These are phyloP conservation scores for Scortum barcoo DNA, from an alignment of 2,113 vertebrate genomes.

Conservation along the genomic window DNA sequence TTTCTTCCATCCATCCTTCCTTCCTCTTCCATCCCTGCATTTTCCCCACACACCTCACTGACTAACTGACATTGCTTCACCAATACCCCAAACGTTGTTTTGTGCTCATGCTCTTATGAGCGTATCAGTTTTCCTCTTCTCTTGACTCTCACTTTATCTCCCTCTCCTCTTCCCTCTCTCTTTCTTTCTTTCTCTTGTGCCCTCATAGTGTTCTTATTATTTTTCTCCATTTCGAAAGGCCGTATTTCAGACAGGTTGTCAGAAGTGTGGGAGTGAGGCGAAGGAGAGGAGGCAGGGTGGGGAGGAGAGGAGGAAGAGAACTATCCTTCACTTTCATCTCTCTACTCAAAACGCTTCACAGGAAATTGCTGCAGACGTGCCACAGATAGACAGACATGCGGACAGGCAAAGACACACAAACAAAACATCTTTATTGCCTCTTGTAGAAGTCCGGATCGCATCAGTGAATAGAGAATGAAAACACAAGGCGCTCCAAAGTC, in stretches of 20 bases:
- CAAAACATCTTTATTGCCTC: slow-evolving; percentile 49
- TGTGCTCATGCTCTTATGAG: neutral
- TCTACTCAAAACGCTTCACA: slow-evolving; percentile 59
- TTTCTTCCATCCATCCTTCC: neutral
- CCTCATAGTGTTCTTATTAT: neutral
- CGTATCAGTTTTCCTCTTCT: slow-evolving; percentile 9
- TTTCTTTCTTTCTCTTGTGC: neutral
- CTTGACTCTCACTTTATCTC: slow-evolving; percentile 3
- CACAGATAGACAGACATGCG: slow-evolving; percentile 26
- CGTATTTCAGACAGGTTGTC: slow-evolving; percentile 57
- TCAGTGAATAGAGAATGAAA: slow-evolving; percentile 25
- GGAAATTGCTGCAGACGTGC: slow-evolving; percentile 65
- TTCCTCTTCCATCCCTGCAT: neutral
- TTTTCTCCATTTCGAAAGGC: slow-evolving; percentile 28
- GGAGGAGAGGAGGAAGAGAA: slow-evolving; percentile 23
- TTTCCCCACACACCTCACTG: slow-evolving; percentile 14
- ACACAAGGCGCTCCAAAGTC: slow-evolving; percentile 23
- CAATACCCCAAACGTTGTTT: neutral
- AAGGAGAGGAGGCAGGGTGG: slow-evolving; percentile 8
- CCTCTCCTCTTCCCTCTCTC: neutral
- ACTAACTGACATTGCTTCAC: slow-evolving; percentile 4
- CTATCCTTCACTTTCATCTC: slow-evolving; percentile 63
- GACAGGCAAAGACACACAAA: slow-evolving; percentile 25
- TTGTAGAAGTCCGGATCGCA: slow-evolving; percentile 35
- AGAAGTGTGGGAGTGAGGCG: slow-evolving; percentile 17